Evolutionary conservation across 2,797 vertebrate species (phyloP).

Genomic region (Halcyon leucocephala): DNA sequence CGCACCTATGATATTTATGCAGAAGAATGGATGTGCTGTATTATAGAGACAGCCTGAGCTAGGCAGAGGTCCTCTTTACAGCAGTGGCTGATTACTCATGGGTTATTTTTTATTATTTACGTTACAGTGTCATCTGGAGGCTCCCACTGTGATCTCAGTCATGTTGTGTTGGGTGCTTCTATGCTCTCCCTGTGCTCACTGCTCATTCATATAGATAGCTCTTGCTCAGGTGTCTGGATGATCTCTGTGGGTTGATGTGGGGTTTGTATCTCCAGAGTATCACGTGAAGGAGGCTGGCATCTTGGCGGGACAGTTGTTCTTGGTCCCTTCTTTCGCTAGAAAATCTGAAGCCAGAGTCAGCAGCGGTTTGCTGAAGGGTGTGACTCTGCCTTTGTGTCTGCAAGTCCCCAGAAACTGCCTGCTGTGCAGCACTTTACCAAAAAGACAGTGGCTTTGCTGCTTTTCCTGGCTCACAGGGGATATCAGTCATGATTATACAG

Average conservation of each 20-base stretch:
- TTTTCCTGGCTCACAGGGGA: accelerated
- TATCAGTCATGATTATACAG: not conserved
- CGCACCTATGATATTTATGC: not conserved
- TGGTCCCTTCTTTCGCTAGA: not conserved
- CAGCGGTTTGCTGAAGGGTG: not conserved
- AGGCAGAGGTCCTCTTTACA: not conserved
- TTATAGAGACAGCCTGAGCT: not conserved
- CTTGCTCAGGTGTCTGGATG: not conserved
- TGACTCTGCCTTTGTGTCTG: not conserved
- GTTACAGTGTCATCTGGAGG: conserved; percentile 31
- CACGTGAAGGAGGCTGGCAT: not conserved
- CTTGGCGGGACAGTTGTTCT: not conserved
- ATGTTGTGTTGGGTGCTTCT: not conserved
- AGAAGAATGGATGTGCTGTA: not conserved
- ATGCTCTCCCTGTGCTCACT: not conserved
- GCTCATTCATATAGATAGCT: not conserved
- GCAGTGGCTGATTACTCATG: conserved; percentile 26
- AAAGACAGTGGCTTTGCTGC: not conserved
- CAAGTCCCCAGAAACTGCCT: not conserved
- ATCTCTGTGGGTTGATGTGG: not conserved
- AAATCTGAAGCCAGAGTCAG: not conserved
- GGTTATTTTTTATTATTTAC: conserved; percentile 34
- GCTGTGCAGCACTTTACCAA: not conserved
- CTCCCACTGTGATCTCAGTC: not conserved
- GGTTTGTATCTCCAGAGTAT: not conserved